Percentiles rank a stretch among this genome's conserved stretches.
Evolutionary conservation across 2,888 invertebrate genomes (phyloP).

Genomic region (Acanthococcus lagerstroemiae): DNA sequence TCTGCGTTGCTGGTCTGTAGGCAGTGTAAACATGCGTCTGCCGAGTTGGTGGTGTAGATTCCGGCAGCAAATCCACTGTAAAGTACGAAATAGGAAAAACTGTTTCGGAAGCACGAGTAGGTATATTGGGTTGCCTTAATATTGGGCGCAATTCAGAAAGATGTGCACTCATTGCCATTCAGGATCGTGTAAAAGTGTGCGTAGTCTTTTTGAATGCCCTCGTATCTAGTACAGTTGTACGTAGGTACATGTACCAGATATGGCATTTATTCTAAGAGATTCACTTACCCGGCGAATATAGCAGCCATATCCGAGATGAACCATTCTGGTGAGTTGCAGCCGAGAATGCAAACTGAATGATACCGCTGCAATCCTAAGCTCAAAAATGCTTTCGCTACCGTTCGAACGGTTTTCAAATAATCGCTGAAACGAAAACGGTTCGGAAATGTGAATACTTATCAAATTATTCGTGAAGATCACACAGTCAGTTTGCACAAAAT

Average conservation of each 20-base stretch:
- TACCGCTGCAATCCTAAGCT: slow-evolving; percentile 69
- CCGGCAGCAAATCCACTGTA: slow-evolving; percentile 70
- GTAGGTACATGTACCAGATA: too few relatives aligned
- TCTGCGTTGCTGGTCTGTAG: slow-evolving; percentile 63
- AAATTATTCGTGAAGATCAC: too few relatives aligned
- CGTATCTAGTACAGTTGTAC: not conserved
- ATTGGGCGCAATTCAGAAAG: too few relatives aligned
- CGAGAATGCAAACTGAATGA: slow-evolving; percentile 76
- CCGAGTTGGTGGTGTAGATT: slow-evolving; percentile 82
- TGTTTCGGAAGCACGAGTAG: too few relatives aligned
- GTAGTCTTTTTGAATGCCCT: too few relatives aligned
- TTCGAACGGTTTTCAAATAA: slow-evolving; percentile 63
- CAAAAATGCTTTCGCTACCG: slow-evolving; percentile 72
- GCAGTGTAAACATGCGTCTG: slow-evolving; percentile 75
- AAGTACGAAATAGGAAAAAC: slow-evolving; percentile 33
- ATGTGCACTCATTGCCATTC: too few relatives aligned
- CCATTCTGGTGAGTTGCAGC: slow-evolving; percentile 90
- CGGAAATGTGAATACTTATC: too few relatives aligned
- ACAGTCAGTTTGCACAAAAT: too few relatives aligned
- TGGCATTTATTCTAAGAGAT: too few relatives aligned
- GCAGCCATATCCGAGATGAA: slow-evolving; percentile 74
- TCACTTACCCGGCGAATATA: slow-evolving; percentile 74
- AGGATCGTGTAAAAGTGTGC: too few relatives aligned
- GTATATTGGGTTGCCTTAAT: too few relatives aligned
- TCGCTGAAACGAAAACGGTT: slow-evolving; percentile 52